Conservation (phyloP, 2,888 invertebrate species). For the Tenodera sinensis region DNA sequence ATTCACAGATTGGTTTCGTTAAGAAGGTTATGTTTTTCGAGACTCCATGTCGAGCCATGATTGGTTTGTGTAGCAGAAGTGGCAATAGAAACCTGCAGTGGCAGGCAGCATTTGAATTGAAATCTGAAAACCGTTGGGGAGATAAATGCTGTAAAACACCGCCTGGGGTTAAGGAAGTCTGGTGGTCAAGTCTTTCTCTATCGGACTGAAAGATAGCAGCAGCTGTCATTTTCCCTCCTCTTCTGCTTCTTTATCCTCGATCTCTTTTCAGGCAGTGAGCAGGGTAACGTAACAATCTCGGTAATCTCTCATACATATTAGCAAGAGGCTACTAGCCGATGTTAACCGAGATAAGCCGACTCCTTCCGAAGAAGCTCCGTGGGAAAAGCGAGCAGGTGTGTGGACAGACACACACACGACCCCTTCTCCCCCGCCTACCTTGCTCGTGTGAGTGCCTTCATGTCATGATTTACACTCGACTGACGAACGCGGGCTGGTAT, state of each 20-base stretch:
- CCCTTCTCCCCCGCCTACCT: background rate
- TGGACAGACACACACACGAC: background rate
- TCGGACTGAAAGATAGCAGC: slow-evolving; percentile 11
- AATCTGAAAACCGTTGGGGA: background rate
- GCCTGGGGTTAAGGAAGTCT: background rate
- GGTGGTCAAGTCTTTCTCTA: background rate
- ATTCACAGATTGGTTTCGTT: no score
- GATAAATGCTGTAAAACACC: background rate
- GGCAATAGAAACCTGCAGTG: background rate
- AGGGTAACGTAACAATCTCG: background rate
- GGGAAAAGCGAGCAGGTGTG: slow-evolving; percentile 31
- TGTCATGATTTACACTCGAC: slow-evolving; percentile 6
- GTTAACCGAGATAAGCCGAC: slow-evolving; percentile 19
- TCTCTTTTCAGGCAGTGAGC: background rate
- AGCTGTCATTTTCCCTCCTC: background rate
- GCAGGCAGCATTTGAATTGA: background rate
- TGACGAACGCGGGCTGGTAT: background rate
- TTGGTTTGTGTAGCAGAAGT: no score
- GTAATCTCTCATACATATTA: background rate
- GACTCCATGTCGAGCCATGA: no score
- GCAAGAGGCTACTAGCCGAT: background rate
- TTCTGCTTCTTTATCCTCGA: background rate
- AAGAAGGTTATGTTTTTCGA: no score
- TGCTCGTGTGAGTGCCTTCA: background rate
- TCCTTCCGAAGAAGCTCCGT: slow-evolving; percentile 25